phyloP scores from a whole-genome alignment of 2,888 invertebrate species.

The Schizotus pectinicornis region DNA sequence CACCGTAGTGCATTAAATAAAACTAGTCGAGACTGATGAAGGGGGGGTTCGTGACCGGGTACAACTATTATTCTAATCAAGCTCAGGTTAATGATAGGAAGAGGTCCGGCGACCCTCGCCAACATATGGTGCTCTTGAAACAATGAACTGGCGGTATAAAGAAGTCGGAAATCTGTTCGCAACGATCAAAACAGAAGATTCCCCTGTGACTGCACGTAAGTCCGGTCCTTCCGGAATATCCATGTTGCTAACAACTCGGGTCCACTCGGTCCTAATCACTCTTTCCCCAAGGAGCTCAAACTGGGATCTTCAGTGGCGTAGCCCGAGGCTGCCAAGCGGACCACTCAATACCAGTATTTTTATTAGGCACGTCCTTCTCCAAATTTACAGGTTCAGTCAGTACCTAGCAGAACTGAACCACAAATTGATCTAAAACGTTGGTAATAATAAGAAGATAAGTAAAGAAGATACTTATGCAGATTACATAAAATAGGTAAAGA shows the following conservation, averaged over 20 bases:
- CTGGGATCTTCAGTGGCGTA: conserved; percentile 7
- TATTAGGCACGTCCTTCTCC: too few relatives aligned
- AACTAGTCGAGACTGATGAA: conserved; percentile 19
- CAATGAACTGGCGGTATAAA: not conserved
- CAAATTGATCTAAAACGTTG: too few relatives aligned
- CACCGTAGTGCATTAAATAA: conserved; percentile 29
- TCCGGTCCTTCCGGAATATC: conserved; percentile 22
- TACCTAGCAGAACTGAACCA: too few relatives aligned
- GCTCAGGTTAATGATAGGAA: conserved; percentile 42
- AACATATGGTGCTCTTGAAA: too few relatives aligned
- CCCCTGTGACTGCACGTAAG: conserved; percentile 20
- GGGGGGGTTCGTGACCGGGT: conserved; percentile 45
- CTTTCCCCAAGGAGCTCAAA: conserved; percentile 17
- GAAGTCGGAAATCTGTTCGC: conserved; percentile 11
- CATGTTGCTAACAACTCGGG: conserved; percentile 16
- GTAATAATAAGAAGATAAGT: too few relatives aligned
- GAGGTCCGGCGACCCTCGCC: not conserved
- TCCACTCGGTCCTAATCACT: conserved; percentile 14
- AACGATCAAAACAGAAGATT: conserved; percentile 6
- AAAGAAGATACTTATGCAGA: too few relatives aligned
- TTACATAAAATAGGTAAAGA: too few relatives aligned
- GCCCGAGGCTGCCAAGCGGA: too few relatives aligned
- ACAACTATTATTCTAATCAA: conserved; percentile 44
- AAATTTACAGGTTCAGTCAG: too few relatives aligned
- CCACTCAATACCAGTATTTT: too few relatives aligned